Evolutionary conservation across 2,113 vertebrate species (phyloP).

Genomic region (Trachemys scripta): DNA sequence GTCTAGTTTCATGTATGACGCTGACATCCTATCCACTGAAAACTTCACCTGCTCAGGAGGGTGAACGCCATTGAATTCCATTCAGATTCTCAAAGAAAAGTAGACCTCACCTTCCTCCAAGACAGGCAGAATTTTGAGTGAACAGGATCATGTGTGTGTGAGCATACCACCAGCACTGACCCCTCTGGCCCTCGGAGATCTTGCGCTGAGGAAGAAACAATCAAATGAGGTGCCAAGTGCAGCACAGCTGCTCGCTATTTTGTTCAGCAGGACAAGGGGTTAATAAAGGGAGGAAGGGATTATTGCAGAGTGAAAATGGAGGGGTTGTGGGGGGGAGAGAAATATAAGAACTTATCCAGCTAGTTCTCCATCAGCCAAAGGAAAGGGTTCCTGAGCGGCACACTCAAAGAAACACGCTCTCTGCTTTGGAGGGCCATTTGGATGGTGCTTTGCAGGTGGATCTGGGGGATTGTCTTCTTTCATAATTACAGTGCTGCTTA

Average conservation of each 20-base stretch:
- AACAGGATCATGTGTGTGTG: background rate
- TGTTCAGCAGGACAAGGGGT: background rate
- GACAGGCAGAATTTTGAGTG: background rate
- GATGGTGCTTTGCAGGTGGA: background rate
- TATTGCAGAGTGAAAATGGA: background rate
- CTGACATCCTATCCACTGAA: background rate
- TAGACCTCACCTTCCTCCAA: background rate
- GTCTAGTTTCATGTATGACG: background rate
- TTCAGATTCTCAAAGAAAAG: background rate
- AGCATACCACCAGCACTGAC: accelerated
- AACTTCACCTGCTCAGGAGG: background rate
- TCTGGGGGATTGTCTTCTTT: background rate
- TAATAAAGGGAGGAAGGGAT: background rate
- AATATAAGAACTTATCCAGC: background rate
- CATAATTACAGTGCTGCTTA: background rate
- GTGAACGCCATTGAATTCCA: background rate
- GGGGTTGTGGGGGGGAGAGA: background rate
- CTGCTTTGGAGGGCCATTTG: background rate
- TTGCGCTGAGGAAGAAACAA: accelerated
- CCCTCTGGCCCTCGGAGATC: background rate
- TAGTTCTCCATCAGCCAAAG: background rate
- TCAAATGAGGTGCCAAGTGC: background rate
- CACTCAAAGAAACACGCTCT: background rate
- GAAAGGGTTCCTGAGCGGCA: accelerated
- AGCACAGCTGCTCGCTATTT: background rate